Evolutionary conservation across 1,140 invertebrate species (phyloP).

Genomic region (Diabrotica virgifera): DNA sequence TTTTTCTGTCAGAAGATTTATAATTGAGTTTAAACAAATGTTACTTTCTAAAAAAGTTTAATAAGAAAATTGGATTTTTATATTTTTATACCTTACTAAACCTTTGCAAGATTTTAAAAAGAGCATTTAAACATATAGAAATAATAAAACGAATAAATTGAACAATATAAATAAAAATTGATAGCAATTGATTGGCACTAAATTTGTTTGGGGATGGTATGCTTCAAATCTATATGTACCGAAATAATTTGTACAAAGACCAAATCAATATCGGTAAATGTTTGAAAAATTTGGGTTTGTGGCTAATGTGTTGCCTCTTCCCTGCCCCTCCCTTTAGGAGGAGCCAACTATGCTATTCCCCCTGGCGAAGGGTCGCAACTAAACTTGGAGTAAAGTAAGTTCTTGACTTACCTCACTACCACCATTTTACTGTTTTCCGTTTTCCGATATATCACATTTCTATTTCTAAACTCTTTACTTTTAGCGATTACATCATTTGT

Average conservation of each 20-base stretch:
- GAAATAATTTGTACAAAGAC: neutral
- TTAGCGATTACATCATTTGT: neutral
- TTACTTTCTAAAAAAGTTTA: no score
- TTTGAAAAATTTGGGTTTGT: constrained; percentile 28
- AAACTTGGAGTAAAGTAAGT: constrained; percentile 94
- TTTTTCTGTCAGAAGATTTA: no score
- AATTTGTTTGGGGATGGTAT: no score
- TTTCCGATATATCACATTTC: constrained; percentile 11
- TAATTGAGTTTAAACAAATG: no score
- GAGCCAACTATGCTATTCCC: constrained; percentile 75
- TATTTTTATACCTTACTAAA: no score
- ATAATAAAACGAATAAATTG: no score
- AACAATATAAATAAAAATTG: no score
- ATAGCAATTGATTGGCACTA: no score
- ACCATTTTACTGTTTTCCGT: constrained; percentile 16
- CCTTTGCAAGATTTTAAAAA: no score
- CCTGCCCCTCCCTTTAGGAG: constrained; percentile 54
- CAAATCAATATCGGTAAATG: constrained; percentile 5
- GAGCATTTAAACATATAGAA: no score
- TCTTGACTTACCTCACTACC: constrained; percentile 37
- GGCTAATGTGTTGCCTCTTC: constrained; percentile 50
- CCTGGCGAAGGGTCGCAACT: constrained; percentile 85
- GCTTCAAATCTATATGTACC: no score
- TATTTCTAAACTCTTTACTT: constrained; percentile 4
- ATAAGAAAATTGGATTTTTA: no score